A percentile compares a stretch with the other conserved stretches of the same genome.
These are phyloP conservation scores for Procavia capensis DNA, from an alignment of 2,113 vertebrate species.

Conservation along the genomic window DNA sequence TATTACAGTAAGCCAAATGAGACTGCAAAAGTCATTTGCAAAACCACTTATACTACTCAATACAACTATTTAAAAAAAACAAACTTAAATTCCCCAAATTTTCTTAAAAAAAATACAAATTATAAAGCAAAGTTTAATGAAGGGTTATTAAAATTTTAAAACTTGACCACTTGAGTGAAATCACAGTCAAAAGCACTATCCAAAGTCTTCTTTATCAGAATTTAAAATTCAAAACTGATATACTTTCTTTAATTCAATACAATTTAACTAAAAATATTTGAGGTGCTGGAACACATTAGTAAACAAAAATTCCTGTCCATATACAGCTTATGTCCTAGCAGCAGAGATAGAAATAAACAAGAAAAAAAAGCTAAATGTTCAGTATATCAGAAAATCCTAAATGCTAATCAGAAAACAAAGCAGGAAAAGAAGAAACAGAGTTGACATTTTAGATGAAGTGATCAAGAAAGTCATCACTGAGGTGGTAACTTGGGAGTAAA, in stretches of 20 bases:
- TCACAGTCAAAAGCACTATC: not conserved
- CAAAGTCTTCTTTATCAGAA: not conserved
- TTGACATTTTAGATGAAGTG: not conserved
- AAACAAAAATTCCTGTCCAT: not conserved
- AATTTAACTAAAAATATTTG: not conserved
- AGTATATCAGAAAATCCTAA: not conserved
- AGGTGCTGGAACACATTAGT: not conserved
- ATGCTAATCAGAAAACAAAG: slow-evolving; percentile 27
- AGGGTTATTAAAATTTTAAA: slow-evolving; percentile 15
- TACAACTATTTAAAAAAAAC: slow-evolving; percentile 42
- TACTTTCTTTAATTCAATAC: not conserved
- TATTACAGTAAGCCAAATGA: not conserved
- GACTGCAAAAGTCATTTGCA: not conserved
- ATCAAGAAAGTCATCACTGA: not conserved
- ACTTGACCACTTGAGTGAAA: not conserved
- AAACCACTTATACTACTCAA: not conserved
- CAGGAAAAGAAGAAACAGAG: not conserved
- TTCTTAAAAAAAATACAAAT: not conserved
- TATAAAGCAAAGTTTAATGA: slow-evolving; percentile 37
- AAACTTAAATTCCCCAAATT: slow-evolving; percentile 16
- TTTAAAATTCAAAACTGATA: slow-evolving; percentile 26
- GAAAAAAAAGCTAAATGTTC: not conserved
- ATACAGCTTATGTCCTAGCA: not conserved
- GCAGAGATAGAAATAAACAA: not conserved
- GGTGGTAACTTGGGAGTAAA: not conserved